Percentiles rank a stretch among this genome's conserved stretches.
phyloP scores from a whole-genome alignment of 2,797 vertebrate species.

The Gambelia wislizenii region DNA sequence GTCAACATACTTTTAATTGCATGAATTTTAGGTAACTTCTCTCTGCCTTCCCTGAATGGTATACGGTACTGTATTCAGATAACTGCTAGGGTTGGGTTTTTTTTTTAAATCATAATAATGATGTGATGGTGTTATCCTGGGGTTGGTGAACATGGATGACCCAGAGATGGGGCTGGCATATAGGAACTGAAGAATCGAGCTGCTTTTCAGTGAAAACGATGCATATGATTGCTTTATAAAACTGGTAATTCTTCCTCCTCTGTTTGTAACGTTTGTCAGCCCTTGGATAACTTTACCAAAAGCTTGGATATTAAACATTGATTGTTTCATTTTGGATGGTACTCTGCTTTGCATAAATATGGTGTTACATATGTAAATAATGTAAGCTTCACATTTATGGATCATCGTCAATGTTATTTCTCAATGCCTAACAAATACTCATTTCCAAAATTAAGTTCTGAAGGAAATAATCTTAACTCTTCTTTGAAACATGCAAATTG shows the following conservation, averaged over 20 bases:
- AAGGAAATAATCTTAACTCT: constrained; percentile 42
- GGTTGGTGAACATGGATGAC: background rate
- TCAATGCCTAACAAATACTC: constrained; percentile 66
- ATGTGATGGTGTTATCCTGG: background rate
- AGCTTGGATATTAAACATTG: constrained; percentile 11
- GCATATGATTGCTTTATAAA: background rate
- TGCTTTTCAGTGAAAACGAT: background rate
- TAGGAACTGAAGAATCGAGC: background rate
- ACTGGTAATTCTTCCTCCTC: background rate
- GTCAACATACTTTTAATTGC: background rate
- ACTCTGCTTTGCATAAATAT: constrained; percentile 53
- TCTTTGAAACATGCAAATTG: constrained; percentile 53
- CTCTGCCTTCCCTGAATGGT: background rate
- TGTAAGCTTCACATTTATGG: constrained; percentile 51
- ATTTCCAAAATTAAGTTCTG: constrained; percentile 54
- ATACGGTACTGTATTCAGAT: background rate
- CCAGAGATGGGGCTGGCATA: background rate
- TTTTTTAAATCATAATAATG: background rate
- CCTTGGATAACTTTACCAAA: constrained; percentile 14
- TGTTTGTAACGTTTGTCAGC: constrained; percentile 5
- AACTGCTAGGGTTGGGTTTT: no score
- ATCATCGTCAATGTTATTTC: constrained; percentile 44
- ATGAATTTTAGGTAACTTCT: background rate
- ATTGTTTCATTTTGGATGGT: constrained; percentile 20
- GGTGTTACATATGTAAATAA: constrained; percentile 46